Evolutionary conservation across 2,113 vertebrate genomes (phyloP).

Genomic region (Nycticorax nycticorax): DNA sequence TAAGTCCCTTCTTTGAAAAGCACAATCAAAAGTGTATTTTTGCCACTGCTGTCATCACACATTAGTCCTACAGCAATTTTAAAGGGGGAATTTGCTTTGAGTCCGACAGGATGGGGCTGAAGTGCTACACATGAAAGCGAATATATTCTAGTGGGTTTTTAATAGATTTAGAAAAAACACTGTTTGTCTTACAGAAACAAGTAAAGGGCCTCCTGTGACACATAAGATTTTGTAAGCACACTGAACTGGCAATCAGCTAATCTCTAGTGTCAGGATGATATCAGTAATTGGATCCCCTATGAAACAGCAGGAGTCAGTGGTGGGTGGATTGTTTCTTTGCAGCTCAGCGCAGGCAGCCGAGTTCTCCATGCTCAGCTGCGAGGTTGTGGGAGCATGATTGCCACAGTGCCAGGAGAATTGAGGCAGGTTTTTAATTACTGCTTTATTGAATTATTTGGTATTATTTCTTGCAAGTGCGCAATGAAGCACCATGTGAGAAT

Average conservation of each 20-base stretch:
- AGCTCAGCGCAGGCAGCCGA: slow-evolving; percentile 29
- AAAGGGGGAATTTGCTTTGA: neutral
- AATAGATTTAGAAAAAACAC: slow-evolving; percentile 41
- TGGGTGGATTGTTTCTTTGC: slow-evolving; percentile 47
- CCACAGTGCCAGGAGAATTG: slow-evolving; percentile 51
- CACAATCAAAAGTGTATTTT: neutral
- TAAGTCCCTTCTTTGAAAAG: neutral
- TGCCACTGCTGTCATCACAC: neutral
- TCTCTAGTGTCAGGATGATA: slow-evolving; percentile 59
- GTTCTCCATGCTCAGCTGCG: slow-evolving; percentile 42
- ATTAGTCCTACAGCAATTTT: neutral
- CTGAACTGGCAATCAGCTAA: slow-evolving; percentile 68
- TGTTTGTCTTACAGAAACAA: slow-evolving; percentile 67
- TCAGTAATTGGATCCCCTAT: slow-evolving; percentile 68
- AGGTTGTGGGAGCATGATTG: slow-evolving; percentile 57
- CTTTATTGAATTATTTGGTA: slow-evolving; percentile 70
- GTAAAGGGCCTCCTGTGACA: slow-evolving; percentile 67
- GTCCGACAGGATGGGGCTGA: neutral
- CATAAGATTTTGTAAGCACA: slow-evolving; percentile 67
- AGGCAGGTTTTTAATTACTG: slow-evolving; percentile 67
- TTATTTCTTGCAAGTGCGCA: slow-evolving; percentile 56
- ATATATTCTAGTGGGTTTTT: slow-evolving; percentile 40
- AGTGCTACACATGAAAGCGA: slow-evolving; percentile 10
- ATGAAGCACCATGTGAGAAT: slow-evolving; percentile 52
- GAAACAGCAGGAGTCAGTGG: slow-evolving; percentile 59